Base-by-base conservation (phyloP, 2,113 vertebrate species). In the Rhizomys pruinosus region DNA sequence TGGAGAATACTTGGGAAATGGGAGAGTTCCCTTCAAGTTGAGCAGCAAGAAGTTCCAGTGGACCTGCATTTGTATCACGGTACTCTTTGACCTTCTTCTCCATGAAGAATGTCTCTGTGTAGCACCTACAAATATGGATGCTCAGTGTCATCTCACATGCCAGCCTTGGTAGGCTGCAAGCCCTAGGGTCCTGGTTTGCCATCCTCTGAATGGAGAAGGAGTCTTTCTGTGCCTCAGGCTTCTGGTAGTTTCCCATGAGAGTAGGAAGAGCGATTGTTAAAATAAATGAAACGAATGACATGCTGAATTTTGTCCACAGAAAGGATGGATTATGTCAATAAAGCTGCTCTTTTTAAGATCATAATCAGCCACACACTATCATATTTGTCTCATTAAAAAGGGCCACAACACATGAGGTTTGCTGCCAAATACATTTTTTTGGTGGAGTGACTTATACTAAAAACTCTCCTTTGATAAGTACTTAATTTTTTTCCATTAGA, bases 241-340 rank as follows among this genome's bases (percentile, higher is more conserved):
- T 44, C 68, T 27, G 23, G 13, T 71, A 15, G 7, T 91, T 93
- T 92, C 68, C 37, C 52, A 80, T 68, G 84, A 57, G 44, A 80
- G 52, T 55, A 91, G 68, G 59, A 63, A 92, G 92, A 39, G 76
- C 76, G 22, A 78, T 82, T 57, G 64, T 68, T 82, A 86, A 87
- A 91, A 90, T 92, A 84, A 94, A 92, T 79, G 59, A 87, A 91
- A 90, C 90, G 79, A 94, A 92, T 79, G 59, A 29, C 22, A 42
- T n/a, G 64, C 17, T 61, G 17, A 89, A 76, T 42, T 8, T 0
- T 73, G 37, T 11, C 34, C 20, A 77, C 86, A 72, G 59, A 96
- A 91, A 84, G 17, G 39, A 44, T 32, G 44, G 20, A 79, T 85
- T 87, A 76, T 47, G 7, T 76, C n/a, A 68, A 77, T 68, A 85